Evolutionary conservation across 2,113 vertebrate genomes (phyloP).

Genomic region (Salvator merianae): DNA sequence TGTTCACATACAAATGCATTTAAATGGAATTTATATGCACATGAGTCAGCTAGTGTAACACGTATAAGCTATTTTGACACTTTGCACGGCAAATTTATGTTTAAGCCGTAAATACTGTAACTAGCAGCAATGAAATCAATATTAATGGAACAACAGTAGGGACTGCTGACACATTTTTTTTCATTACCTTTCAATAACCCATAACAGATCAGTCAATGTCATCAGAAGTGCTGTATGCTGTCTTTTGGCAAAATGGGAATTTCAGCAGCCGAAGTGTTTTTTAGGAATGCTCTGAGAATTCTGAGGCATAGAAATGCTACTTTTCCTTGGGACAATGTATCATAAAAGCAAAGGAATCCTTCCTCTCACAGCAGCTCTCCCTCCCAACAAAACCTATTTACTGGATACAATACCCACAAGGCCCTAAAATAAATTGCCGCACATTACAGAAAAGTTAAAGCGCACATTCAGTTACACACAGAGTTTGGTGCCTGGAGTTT

Average conservation of each 20-base stretch:
- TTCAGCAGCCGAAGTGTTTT: slow-evolving; percentile 23
- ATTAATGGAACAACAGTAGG: slow-evolving; percentile 53
- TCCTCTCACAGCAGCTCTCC: not conserved
- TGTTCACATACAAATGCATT: slow-evolving; percentile 66
- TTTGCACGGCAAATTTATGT: slow-evolving; percentile 47
- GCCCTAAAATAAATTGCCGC: slow-evolving; percentile 28
- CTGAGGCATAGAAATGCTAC: slow-evolving; percentile 4
- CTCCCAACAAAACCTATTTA: not conserved
- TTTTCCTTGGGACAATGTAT: not conserved
- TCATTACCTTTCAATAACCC: slow-evolving; percentile 41
- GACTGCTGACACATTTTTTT: slow-evolving; percentile 49
- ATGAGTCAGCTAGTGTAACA: slow-evolving; percentile 61
- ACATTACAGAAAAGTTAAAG: slow-evolving; percentile 10
- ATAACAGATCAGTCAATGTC: slow-evolving; percentile 47
- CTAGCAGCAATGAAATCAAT: slow-evolving; percentile 57
- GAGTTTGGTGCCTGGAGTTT: not conserved
- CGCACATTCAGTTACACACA: not conserved
- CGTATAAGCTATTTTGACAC: slow-evolving; percentile 37
- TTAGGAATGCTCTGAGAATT: slow-evolving; percentile 25
- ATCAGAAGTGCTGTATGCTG: slow-evolving; percentile 20
- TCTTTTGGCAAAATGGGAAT: not conserved
- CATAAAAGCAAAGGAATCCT: not conserved
- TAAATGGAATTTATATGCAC: slow-evolving; percentile 55
- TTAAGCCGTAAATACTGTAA: slow-evolving; percentile 60
- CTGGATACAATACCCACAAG: not conserved